These are phyloP conservation scores for Hipposideros armiger DNA, from an alignment of 2,113 vertebrate species.

Conservation along the genomic window DNA sequence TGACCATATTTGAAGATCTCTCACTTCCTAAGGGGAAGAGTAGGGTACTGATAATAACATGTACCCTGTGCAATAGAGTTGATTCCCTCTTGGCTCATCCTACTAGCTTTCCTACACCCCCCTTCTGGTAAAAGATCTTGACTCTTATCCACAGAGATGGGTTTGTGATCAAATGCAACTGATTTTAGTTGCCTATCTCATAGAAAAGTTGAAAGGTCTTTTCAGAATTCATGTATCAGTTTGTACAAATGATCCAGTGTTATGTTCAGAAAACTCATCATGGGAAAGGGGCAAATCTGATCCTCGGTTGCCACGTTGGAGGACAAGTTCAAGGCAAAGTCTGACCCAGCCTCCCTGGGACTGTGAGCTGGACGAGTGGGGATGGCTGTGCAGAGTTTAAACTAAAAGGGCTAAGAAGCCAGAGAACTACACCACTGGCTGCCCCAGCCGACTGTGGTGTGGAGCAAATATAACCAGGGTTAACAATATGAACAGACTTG, in stretches of 20 bases:
- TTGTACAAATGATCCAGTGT: background rate
- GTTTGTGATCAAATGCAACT: background rate
- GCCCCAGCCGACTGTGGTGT: background rate
- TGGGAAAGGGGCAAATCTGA: background rate
- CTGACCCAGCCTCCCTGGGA: background rate
- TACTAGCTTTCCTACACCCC: background rate
- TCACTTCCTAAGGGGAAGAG: background rate
- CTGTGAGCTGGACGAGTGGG: background rate
- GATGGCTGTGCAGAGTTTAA: background rate
- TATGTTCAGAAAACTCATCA: background rate
- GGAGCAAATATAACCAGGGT: background rate
- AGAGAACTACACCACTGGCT: background rate
- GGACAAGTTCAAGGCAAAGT: background rate
- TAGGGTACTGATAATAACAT: background rate
- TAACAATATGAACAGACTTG: background rate
- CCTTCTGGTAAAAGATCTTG: background rate
- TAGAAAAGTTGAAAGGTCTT: background rate
- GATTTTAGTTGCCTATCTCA: slow-evolving; percentile 5
- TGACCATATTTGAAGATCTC: background rate
- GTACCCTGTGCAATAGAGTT: background rate
- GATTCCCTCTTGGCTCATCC: background rate
- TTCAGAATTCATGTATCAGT: background rate
- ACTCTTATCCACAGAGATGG: background rate
- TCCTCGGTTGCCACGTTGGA: background rate
- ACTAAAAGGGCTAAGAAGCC: background rate